These are phyloP conservation scores for Rhinoderma darwinii DNA, from an alignment of 2,113 vertebrate genomes.

Conservation along the genomic window DNA sequence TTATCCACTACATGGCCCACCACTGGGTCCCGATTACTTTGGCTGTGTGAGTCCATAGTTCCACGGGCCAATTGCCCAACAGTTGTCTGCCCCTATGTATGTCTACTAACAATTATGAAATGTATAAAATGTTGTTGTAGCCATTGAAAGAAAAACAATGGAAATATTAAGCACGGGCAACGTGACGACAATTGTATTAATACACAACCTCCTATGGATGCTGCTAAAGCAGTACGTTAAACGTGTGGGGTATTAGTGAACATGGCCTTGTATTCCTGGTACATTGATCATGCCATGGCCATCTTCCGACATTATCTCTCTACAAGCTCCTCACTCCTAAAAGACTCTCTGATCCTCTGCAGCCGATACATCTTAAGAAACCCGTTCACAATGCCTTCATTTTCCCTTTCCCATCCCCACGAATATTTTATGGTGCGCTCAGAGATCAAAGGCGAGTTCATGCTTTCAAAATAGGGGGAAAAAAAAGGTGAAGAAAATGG, in stretches of 20 bases:
- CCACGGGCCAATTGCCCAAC: no score
- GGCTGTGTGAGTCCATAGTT: no score
- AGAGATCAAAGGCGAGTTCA: constrained; percentile 4
- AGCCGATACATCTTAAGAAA: constrained; percentile 22
- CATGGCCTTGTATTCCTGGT: background rate
- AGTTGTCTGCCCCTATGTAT: no score
- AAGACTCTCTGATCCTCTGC: constrained; percentile 14
- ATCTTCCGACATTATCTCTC: background rate
- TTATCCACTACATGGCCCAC: no score
- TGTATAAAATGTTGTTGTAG: no score
- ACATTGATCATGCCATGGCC: background rate
- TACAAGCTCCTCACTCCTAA: background rate
- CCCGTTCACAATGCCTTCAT: background rate
- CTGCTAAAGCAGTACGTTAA: background rate
- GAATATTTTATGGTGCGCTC: constrained; percentile 11
- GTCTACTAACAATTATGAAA: no score
- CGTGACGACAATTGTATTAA: no score
- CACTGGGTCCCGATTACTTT: no score
- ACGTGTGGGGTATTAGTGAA: background rate
- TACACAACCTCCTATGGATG: background rate
- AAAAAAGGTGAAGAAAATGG: constrained; percentile 2
- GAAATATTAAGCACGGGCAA: no score
- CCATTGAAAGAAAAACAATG: no score
- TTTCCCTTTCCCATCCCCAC: constrained; percentile 12
- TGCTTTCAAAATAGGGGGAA: constrained; percentile 22